A percentile compares a stretch with the other conserved stretches of the same genome.
Evolutionary conservation across 2,888 invertebrate species (phyloP).

Genomic region (Orthosia incerta): DNA sequence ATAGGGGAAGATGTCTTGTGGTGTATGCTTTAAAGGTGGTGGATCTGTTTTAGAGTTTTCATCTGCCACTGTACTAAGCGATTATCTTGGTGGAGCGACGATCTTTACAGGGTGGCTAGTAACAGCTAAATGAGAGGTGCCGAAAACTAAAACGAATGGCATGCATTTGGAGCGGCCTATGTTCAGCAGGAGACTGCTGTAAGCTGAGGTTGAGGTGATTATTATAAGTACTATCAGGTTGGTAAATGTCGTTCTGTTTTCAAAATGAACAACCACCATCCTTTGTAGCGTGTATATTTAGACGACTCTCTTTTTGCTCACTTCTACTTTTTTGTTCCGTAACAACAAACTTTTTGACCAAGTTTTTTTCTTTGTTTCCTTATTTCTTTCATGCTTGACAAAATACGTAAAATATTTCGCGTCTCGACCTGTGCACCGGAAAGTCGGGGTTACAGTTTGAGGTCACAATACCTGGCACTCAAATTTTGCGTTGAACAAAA

Average conservation of each 20-base stretch:
- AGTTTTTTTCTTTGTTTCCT: neutral
- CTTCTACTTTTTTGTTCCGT: neutral
- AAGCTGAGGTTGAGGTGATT: neutral
- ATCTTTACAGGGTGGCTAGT: no score
- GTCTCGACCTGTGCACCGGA: neutral
- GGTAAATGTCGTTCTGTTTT: neutral
- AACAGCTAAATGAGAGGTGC: no score
- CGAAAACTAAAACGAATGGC: no score
- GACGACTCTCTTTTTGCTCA: neutral
- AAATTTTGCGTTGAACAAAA: slow-evolving; percentile 16
- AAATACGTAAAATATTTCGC: slow-evolving; percentile 22
- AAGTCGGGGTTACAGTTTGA: neutral
- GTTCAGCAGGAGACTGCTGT: no score
- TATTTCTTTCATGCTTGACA: slow-evolving; percentile 24
- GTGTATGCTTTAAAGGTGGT: neutral
- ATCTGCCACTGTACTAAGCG: neutral
- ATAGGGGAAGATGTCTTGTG: neutral
- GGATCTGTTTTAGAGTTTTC: neutral
- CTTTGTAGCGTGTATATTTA: neutral
- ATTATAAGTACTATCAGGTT: neutral
- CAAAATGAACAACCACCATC: neutral
- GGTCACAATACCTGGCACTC: slow-evolving; percentile 5
- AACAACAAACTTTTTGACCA: neutral
- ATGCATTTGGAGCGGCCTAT: no score
- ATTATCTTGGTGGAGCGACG: no score